Conservation (phyloP, 1,140 invertebrate genomes). For the Drosophila ambigua region DNA sequence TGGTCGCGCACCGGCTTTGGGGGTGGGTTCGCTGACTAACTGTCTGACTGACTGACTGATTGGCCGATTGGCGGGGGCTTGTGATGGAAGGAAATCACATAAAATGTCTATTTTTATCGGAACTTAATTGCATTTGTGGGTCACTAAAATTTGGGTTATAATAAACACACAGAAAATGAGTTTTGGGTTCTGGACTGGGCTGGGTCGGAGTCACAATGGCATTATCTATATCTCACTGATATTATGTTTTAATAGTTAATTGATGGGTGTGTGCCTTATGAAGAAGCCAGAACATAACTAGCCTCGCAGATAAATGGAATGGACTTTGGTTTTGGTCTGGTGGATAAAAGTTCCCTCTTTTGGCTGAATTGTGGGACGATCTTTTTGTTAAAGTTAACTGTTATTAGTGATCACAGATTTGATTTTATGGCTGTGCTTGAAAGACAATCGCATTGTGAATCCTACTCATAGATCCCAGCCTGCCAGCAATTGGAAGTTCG, state of each 20-base stretch:
- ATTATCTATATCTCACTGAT: constrained; percentile 14
- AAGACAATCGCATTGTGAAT: too few species aligned
- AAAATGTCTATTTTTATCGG: constrained; percentile 77
- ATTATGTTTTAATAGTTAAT: constrained; percentile 28
- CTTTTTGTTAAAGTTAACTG: too few species aligned
- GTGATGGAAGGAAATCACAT: constrained; percentile 66
- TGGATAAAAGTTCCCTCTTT: too few species aligned
- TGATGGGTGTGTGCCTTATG: neutral
- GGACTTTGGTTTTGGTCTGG: too few species aligned
- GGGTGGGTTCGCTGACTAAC: constrained; percentile 14
- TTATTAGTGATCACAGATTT: too few species aligned
- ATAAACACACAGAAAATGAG: constrained; percentile 41
- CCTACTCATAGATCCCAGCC: too few species aligned
- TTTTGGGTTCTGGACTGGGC: constrained; percentile 26
- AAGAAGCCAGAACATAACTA: too few species aligned
- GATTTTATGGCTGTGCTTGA: too few species aligned
- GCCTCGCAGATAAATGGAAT: too few species aligned
- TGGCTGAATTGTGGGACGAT: too few species aligned
- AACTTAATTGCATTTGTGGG: constrained; percentile 78
- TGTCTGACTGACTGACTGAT: constrained; percentile 3
- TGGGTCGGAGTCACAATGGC: constrained; percentile 4
- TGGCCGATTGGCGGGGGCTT: constrained; percentile 15
- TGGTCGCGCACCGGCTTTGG: constrained; percentile 40
- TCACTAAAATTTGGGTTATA: constrained; percentile 67
- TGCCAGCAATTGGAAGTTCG: too few species aligned